A percentile compares a stretch with the other conserved stretches of the same genome.
These are phyloP conservation scores for Umimayanthus chanpuru DNA, from an alignment of 92 coral and sea anemone species.

Conservation along the genomic window DNA sequence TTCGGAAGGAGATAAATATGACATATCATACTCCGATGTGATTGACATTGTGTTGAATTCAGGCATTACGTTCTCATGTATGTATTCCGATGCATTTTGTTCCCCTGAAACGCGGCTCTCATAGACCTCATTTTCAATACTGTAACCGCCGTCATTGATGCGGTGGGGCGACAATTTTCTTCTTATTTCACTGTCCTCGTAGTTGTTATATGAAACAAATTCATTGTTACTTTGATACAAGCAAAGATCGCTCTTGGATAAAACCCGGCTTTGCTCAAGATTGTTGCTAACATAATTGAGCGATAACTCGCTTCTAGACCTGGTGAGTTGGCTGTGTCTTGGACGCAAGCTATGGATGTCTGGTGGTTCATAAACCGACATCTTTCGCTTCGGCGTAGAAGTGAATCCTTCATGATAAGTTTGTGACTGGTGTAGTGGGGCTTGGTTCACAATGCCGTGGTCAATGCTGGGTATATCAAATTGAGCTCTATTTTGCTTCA, in stretches of 20 bases:
- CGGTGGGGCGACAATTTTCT: not conserved
- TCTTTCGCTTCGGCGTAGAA: constrained; percentile 5
- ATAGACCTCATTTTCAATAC: not conserved
- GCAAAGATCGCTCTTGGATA: constrained; percentile 41
- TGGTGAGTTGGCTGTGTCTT: not conserved
- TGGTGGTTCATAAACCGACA: constrained; percentile 5
- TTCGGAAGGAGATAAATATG: not conserved
- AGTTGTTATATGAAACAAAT: not conserved
- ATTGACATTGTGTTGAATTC: not conserved
- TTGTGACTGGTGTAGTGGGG: not conserved
- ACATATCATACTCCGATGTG: not conserved
- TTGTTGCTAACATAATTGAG: not conserved
- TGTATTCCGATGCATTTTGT: not conserved
- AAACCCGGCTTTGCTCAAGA: constrained; percentile 15
- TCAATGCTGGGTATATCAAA: not conserved
- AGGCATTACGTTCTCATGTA: not conserved
- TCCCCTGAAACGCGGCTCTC: not conserved
- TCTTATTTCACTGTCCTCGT: not conserved
- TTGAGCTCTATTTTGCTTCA: not conserved
- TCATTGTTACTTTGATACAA: constrained; percentile 35
- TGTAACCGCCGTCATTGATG: not conserved
- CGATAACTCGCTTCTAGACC: constrained; percentile 26
- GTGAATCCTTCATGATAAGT: not conserved
- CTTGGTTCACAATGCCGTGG: not conserved
- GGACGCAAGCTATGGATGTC: not conserved